Base-by-base conservation (phyloP, 2,797 vertebrate genomes). In the Tangara arthus region DNA sequence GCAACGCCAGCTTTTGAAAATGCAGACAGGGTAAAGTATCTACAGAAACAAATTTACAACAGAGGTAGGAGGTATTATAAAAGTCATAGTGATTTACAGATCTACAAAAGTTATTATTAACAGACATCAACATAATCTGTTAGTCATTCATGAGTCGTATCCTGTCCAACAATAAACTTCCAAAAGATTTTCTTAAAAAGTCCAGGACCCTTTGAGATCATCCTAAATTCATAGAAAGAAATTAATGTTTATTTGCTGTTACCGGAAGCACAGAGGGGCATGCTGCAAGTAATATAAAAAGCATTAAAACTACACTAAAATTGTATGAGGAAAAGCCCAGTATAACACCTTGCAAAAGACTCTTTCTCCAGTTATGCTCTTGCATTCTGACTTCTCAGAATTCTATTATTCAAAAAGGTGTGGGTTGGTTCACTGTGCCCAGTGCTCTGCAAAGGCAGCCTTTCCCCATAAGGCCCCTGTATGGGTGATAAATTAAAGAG, bases 1-100 rank as follows among this genome's bases (percentile, higher is more conserved):
- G 71, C 77, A 88, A 26, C 0, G 0, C 55, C 87, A 94, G 73
- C 49, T 42, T 90, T 39, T 35, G 35, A 52, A 77, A 55, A 85
- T 12, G 20, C 0, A 0, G 35, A 41, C 68, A 70, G 78, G 39
- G 28, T 24, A 23, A 89, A 66, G 23, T 9, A 85, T 37, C 42
- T 55, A 59, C 23, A 22, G 68, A 57, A 90, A 75, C 37, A 70
- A 88, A 93, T 87, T 85, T 82, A 66, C 76, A 70, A 11, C 39
- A 41, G 44, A 85, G 34, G 41, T 66, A 72, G 52, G 47, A 82
- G 68, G 68, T 34, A 52, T 77, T 94, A 44, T 65, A 91, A 56
- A 94, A 95, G 79, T 88, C 92, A 88, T 1, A 28, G 52, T 77
- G 85, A 91, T 95, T 91, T 91, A 87, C 60, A 77, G 71, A 80